phyloP scores from a whole-genome alignment of 2,888 invertebrate species.

The Sesia apiformis region DNA sequence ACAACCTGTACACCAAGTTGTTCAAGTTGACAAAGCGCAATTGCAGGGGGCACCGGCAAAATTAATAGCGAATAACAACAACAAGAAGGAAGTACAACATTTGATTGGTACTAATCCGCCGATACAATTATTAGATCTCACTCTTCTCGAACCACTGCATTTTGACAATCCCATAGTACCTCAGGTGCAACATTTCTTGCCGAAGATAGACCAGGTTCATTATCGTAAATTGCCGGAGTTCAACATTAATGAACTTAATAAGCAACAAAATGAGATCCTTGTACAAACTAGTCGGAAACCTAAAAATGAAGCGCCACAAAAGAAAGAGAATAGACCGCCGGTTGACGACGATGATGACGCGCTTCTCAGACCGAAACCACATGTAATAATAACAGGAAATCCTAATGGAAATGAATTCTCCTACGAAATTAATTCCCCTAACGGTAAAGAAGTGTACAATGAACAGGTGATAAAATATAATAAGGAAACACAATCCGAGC shows the following conservation, averaged over 20 bases:
- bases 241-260: conserved; percentile 28
- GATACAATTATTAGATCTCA: conserved; percentile 50
- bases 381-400: conserved; percentile 26
- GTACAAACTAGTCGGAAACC: conserved; percentile 42
- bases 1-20: conserved; percentile 10
- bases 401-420: conserved; percentile 40
- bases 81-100: conserved; percentile 45
- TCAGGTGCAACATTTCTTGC: conserved; percentile 64
- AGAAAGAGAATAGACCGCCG: conserved; percentile 28
- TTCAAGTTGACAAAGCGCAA: conserved; percentile 23
- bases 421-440: conserved; percentile 55
- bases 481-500: conserved; percentile 47
- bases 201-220: conserved; percentile 45
- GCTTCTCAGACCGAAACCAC: conserved; percentile 26
- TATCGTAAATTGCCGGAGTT: conserved; percentile 40
- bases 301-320: conserved; percentile 27
- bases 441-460: conserved; percentile 51
- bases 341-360: conserved; percentile 28
- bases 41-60: conserved; percentile 19
- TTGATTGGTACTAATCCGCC: conserved; percentile 42
- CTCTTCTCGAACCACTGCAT: conserved; percentile 54
- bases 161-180: conserved; percentile 63
- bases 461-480: conserved; percentile 54
- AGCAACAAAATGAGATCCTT: conserved; percentile 39
- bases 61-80: conserved; percentile 46